Evolutionary conservation across 2,797 vertebrate genomes (phyloP).

Genomic region (Pogonophryne albipinna): DNA sequence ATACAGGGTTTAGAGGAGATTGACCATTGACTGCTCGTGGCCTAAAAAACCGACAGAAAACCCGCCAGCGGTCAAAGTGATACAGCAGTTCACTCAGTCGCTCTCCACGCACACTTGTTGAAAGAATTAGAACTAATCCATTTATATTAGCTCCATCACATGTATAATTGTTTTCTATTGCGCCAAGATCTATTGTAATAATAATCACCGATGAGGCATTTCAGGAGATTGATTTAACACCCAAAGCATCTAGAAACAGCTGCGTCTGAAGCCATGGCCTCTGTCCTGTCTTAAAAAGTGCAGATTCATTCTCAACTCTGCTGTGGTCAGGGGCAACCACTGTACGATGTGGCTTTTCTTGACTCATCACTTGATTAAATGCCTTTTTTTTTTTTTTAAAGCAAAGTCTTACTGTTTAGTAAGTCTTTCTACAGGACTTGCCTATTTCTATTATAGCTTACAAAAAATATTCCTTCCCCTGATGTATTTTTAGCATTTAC

Average conservation of each 20-base stretch:
- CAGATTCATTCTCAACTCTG: slow-evolving; percentile 1
- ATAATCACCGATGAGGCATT: background rate
- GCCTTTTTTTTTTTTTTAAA: background rate
- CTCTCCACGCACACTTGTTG: background rate
- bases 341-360: background rate
- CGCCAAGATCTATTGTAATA: background rate
- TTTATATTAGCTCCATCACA: background rate
- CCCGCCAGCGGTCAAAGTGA: too few species aligned
- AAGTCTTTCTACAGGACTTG: background rate
- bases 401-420: background rate
- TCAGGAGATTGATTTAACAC: background rate
- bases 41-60: too few species aligned
- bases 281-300: slow-evolving; percentile 12
- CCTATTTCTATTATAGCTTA: background rate
- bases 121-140: background rate
- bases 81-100: too few species aligned
- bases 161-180: background rate
- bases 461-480: background rate
- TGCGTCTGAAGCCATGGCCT: background rate
- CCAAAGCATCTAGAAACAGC: background rate
- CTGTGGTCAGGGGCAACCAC: background rate
- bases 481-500: background rate
- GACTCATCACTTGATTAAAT: background rate
- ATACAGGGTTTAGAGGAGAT: too few species aligned
- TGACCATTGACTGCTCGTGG: too few species aligned